Base-by-base conservation (phyloP, 2,113 vertebrate species). In the Lontra canadensis region DNA sequence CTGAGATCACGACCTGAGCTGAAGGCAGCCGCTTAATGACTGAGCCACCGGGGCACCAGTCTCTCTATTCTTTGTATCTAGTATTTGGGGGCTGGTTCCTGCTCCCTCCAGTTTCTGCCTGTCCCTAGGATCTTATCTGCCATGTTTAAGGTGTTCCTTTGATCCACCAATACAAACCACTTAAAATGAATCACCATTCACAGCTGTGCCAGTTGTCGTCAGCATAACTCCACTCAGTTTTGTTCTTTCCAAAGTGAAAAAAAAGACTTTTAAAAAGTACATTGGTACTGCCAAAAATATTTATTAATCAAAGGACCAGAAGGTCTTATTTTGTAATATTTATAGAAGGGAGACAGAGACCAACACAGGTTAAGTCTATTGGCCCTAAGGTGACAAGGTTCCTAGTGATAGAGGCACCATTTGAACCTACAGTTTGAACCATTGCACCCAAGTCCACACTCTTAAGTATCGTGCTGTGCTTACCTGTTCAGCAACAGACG, bases 131-230 rank as follows among this genome's bases (percentile, higher is more conserved):
- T 96, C 55, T 90, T 96, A 93, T 95, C 88, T 88, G 81, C 78
- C 31, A 2, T 61, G 26, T 90, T 93, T n/a, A 78, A 31, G 31
- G n/a, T 47, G 44, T 69, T 93, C 79, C 85, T 96, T 94, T 95
- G 89, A 94, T 94, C 88, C 12, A 47, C 55, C 69, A 90, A 90
- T 90, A 94, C 80, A 90, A 96, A 87, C 57, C 80, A 97, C 69
- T 94, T 95, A 97, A 92, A 83, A 49, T 95, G 96, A 97, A 97
- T 97, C 87, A 73, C 63, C 69, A 65, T 90, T 49, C n/a, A 92
- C 49, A 92, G 73, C 57, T 13, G 7, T 81, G 36, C 69, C 83
- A 63, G 81, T 80, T 81, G 78, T 90, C 29, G 34, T 84, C 80
- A 83, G n/a, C 81, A 87, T 52, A 81, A 85, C 52, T 52, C 34